Percentiles rank a stretch among this genome's conserved stretches.
phyloP scores from a whole-genome alignment of 1,140 invertebrate species.

The Drosophila dunni region DNA sequence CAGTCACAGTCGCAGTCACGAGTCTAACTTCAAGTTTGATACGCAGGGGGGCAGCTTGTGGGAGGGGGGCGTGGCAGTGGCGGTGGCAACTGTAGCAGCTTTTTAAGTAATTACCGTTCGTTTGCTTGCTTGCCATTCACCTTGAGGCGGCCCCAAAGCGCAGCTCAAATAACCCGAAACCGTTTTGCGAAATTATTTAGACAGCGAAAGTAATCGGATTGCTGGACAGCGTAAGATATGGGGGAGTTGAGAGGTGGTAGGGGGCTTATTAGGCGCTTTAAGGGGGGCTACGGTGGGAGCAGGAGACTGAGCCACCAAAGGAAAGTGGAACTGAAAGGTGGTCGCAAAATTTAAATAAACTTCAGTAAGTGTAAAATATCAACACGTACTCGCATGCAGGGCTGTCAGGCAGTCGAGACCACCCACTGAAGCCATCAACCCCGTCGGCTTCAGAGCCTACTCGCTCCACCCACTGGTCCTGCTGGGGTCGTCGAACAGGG shows the following conservation, averaged over 20 bases:
- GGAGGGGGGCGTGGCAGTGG: neutral
- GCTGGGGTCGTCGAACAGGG: neutral
- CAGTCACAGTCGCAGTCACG: slow-evolving; percentile 41
- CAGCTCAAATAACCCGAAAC: slow-evolving; percentile 70
- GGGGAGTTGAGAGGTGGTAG: neutral
- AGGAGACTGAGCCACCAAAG: neutral
- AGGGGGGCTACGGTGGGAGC: neutral
- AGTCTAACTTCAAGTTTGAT: neutral
- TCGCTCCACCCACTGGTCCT: neutral
- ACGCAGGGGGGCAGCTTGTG: neutral
- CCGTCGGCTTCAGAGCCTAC: neutral
- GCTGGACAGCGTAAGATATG: slow-evolving; percentile 16
- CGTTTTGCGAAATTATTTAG: slow-evolving; percentile 71
- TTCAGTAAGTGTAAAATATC: slow-evolving; percentile 46
- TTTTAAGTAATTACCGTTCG: slow-evolving; percentile 77
- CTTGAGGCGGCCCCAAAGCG: slow-evolving; percentile 63
- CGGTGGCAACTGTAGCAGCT: slow-evolving; percentile 40
- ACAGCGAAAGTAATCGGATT: slow-evolving; percentile 76
- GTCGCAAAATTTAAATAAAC: slow-evolving; percentile 43
- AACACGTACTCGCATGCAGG: slow-evolving; percentile 46
- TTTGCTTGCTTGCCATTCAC: slow-evolving; percentile 64
- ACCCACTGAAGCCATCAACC: neutral
- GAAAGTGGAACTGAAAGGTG: slow-evolving; percentile 6
- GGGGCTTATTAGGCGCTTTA: neutral
- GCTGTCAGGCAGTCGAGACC: slow-evolving; percentile 18